phyloP scores from a whole-genome alignment of 37 sponge, comb jelly and placozoan species.

The Spongilla lacustris region DNA sequence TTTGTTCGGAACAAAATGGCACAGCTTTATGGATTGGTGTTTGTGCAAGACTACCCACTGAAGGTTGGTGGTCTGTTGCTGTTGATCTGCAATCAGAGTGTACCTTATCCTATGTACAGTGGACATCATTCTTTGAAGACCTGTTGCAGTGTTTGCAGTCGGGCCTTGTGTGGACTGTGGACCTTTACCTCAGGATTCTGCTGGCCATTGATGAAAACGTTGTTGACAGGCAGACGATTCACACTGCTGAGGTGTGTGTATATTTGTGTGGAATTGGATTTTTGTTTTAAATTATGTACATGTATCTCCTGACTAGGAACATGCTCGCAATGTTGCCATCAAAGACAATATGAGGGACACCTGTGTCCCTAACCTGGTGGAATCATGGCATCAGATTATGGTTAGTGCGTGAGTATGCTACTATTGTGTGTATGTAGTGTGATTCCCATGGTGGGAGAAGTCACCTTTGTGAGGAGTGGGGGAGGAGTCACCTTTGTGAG shows the following conservation, averaged over 20 bases:
- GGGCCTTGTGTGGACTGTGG: constrained; percentile 31
- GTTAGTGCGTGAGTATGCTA: constrained; percentile 38
- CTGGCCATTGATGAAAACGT: constrained; percentile 83
- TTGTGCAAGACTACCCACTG: constrained; percentile 77
- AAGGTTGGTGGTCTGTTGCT: constrained; percentile 47
- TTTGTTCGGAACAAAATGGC: constrained; percentile 86
- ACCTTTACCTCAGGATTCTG: constrained; percentile 76
- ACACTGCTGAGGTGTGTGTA: constrained; percentile 77
- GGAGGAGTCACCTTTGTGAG: no score
- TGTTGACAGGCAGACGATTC: constrained; percentile 77
- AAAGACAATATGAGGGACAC: constrained; percentile 89
- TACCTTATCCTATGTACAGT: no score
- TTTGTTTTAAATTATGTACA: background rate
- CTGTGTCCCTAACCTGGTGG: constrained; percentile 82
- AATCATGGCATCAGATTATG: constrained; percentile 85
- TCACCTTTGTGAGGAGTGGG: no score
- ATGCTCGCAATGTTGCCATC: constrained; percentile 74
- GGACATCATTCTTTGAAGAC: constrained; percentile 83
- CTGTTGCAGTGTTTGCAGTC: constrained; percentile 48
- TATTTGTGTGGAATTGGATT: no score
- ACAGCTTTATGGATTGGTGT: constrained; percentile 65
- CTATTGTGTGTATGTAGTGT: no score
- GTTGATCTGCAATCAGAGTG: no score
- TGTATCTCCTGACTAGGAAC: constrained; percentile 45
- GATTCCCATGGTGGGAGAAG: no score